A percentile compares a stretch with the other conserved stretches of the same genome.
Evolutionary conservation across 2,888 invertebrate genomes (phyloP).

Genomic region (Petrolisthes cinctipes): DNA sequence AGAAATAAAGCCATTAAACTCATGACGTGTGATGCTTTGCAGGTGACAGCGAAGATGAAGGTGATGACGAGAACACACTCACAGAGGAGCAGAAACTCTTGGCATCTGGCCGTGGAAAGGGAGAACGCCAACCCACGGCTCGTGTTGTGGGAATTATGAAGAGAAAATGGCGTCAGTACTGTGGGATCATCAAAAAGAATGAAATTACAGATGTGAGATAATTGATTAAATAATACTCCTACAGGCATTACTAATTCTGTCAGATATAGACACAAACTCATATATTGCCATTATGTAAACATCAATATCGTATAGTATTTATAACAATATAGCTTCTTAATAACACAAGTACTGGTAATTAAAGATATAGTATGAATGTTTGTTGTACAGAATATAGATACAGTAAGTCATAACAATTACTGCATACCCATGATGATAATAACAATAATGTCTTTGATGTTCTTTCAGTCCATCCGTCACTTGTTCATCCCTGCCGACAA

Average conservation of each 20-base stretch:
- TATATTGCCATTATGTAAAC: too few relatives aligned
- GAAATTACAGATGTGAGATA: slow-evolving; percentile 52
- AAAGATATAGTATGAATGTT: neutral
- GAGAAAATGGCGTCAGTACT: slow-evolving; percentile 97
- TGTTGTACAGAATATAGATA: neutral
- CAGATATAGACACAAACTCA: too few relatives aligned
- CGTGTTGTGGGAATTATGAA: slow-evolving; percentile 92
- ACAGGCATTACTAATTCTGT: too few relatives aligned
- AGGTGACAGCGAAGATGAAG: slow-evolving; percentile 44
- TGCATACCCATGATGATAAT: neutral
- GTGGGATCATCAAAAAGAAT: slow-evolving; percentile 82
- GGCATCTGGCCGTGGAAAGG: slow-evolving; percentile 48
- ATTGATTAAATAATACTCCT: too few relatives aligned
- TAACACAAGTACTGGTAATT: neutral
- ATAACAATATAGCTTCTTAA: neutral
- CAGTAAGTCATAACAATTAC: neutral
- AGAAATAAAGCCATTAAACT: neutral
- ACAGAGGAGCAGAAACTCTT: slow-evolving; percentile 67
- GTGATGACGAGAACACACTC: slow-evolving; percentile 77
- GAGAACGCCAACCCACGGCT: slow-evolving; percentile 61
- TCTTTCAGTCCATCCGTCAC: slow-evolving; percentile 72
- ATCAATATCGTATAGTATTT: too few relatives aligned
- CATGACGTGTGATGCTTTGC: neutral
- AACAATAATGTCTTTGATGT: neutral
- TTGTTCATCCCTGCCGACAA: slow-evolving; percentile 95